Conservation (phyloP, 2,888 invertebrate genomes). For the Hoplodrina ambigua region DNA sequence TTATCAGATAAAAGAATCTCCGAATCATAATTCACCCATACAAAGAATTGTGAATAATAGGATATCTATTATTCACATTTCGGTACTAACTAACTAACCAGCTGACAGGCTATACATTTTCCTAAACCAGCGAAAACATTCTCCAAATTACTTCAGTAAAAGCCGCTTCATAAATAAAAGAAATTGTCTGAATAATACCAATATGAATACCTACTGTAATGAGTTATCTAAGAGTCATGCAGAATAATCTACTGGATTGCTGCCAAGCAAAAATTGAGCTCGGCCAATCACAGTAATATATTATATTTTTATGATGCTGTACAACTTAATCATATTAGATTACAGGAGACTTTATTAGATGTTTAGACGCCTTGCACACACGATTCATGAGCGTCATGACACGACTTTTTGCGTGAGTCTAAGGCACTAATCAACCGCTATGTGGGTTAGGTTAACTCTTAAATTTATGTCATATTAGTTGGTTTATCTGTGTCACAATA, state of each 20-base stretch:
- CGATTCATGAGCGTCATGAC: slow-evolving; percentile 38
- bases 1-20: no score
- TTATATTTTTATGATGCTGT: slow-evolving; percentile 50
- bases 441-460: slow-evolving; percentile 52
- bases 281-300: slow-evolving; percentile 29
- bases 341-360: slow-evolving; percentile 40
- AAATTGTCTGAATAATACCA: slow-evolving; percentile 49
- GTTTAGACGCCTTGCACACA: slow-evolving; percentile 48
- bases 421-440: slow-evolving; percentile 53
- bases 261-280: slow-evolving; percentile 53
- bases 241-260: slow-evolving; percentile 56
- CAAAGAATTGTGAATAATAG: no score
- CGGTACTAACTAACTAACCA: slow-evolving; percentile 11
- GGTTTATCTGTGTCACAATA: slow-evolving; percentile 61
- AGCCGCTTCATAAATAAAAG: slow-evolving; percentile 56
- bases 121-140: slow-evolving; percentile 38
- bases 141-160: slow-evolving; percentile 43
- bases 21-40: not conserved
- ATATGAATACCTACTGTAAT: slow-evolving; percentile 49
- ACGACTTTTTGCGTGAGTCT: slow-evolving; percentile 53
- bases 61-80: not conserved
- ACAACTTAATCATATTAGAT: slow-evolving; percentile 54
- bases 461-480: slow-evolving; percentile 58
- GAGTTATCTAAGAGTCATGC: slow-evolving; percentile 55
- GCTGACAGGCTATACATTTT: slow-evolving; percentile 31